Evolutionary conservation across 2,797 vertebrate species (phyloP).

Genomic region (Pseudopleuronectes americanus): DNA sequence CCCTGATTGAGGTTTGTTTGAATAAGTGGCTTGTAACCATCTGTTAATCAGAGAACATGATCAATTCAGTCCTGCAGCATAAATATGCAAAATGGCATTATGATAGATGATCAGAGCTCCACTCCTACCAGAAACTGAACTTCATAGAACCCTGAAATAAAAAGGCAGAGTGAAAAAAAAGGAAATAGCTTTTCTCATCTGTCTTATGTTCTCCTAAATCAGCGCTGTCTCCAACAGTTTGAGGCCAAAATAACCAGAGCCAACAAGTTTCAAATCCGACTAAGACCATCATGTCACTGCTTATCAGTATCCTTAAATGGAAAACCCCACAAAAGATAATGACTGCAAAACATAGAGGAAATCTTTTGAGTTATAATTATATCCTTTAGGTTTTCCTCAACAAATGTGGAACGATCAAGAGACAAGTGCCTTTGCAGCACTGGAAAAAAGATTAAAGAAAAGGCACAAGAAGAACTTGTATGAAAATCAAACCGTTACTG

Average conservation of each 20-base stretch:
- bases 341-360: constrained; percentile 16
- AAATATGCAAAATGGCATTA: constrained; percentile 53
- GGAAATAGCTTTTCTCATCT: constrained; percentile 35
- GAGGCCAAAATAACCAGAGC: constrained; percentile 46
- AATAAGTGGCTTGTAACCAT: constrained; percentile 55
- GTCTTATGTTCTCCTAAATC: constrained; percentile 48
- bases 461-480: constrained; percentile 46
- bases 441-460: constrained; percentile 38
- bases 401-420: constrained; percentile 26
- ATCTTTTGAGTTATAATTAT: constrained; percentile 23
- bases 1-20: constrained; percentile 73
- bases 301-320: constrained; percentile 41
- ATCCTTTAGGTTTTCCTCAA: constrained; percentile 15
- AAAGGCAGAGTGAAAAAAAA: constrained; percentile 29
- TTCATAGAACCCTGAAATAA: constrained; percentile 48
- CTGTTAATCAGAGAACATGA: constrained; percentile 52
- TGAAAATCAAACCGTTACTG: constrained; percentile 56
- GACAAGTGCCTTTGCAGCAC: constrained; percentile 55
- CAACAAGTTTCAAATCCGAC: constrained; percentile 45
- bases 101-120: constrained; percentile 54
- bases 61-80: constrained; percentile 48
- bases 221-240: constrained; percentile 24
- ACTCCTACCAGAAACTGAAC: constrained; percentile 46
- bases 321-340: constrained; percentile 22
- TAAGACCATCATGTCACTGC: constrained; percentile 44